phyloP scores from a whole-genome alignment of 1,140 invertebrate species.

The Drosophila murphyi region DNA sequence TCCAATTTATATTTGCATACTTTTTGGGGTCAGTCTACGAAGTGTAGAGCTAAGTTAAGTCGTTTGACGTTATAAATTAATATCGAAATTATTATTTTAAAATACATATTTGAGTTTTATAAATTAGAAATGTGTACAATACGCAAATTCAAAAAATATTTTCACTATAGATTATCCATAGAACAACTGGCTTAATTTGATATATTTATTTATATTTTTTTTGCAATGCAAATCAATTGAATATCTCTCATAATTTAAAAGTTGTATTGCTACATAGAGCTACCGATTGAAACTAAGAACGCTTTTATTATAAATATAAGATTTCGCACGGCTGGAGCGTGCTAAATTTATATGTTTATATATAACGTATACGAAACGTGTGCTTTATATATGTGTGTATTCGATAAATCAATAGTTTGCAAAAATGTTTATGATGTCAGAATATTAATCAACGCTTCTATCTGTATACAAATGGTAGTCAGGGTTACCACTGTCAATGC shows the following conservation, averaged over 20 bases:
- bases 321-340: neutral
- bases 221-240: no score
- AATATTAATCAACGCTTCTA: slow-evolving; percentile 22
- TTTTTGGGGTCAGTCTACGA: slow-evolving; percentile 27
- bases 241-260: no score
- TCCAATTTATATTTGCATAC: slow-evolving; percentile 22
- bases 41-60: neutral
- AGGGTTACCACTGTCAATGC: slow-evolving; percentile 42
- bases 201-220: no score
- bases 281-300: neutral
- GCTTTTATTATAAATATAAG: neutral
- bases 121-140: no score
- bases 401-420: slow-evolving; percentile 24
- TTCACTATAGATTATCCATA: no score
- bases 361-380: neutral
- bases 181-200: no score
- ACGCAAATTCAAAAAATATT: neutral
- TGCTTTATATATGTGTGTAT: neutral
- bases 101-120: no score
- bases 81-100: neutral
- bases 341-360: neutral
- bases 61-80: neutral
- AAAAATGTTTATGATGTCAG: slow-evolving; percentile 22
- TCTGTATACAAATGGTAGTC: slow-evolving; percentile 21
- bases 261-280: neutral